Evolutionary conservation across 2,888 invertebrate genomes (phyloP), one percentile per base, ranked within the genome.

Genomic region (Zygogramma bicolorata): DNA sequence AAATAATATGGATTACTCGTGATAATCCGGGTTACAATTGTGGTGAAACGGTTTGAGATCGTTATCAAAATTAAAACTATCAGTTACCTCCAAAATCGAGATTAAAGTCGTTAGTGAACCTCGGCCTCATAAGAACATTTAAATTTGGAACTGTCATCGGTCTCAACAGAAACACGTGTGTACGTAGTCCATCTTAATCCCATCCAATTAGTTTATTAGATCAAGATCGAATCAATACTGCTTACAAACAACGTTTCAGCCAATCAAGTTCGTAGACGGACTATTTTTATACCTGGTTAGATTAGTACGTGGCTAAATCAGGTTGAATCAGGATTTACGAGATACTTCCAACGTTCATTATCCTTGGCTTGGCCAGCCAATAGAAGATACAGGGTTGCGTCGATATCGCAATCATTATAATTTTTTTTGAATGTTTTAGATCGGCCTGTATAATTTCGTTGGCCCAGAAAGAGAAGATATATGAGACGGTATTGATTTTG

Each of bases 191-290:
- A 20, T 46, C 46, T 46, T 46, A 46, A 46, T 46, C 46, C 20
- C 46, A 46, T 46, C 46, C 46, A 46, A 18, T 46, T 46, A 46
- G 46, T 46, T 46, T 46, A 46, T 46, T 46, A 46, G 46, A 46
- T 46, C 46, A 46, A 46, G 46, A 46, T 46, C 46, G 10, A 46
- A 46, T 46, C 46, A 20, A 46, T 46, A 46, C 20, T 18, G 46
- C 46, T 46, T 22, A 46, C 10, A 46, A 46, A 20, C 46, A 46
- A 10, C 34, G 10, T 20, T 18, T 20, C 20, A 7, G 46, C 46
- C 46, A 46, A 46, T 46, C 46, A 46, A 46, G 46, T 46, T 13
- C 10, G 3, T 3, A 18, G 46, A 46, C 46, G 18, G 20, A 8
- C 46, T 46, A 46, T 46, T 46, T 46, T 46, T 46, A 18, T 46